Percentiles rank a stretch among this genome's conserved stretches.
phyloP scores from a whole-genome alignment of 2,113 vertebrate genomes.

The Cygnus buccinator region DNA sequence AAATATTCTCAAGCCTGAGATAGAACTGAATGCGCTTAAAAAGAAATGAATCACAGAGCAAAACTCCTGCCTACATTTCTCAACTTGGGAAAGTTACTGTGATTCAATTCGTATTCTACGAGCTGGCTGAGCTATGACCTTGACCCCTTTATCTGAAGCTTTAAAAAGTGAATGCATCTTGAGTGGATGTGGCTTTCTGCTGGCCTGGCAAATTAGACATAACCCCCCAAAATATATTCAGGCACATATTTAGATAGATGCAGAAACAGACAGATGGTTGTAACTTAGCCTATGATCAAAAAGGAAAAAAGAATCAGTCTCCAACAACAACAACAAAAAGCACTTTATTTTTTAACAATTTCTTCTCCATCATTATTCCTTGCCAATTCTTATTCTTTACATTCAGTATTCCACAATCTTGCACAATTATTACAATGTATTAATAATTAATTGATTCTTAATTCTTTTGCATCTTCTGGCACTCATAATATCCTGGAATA shows the following conservation, averaged over 20 bases:
- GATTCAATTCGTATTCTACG: slow-evolving; percentile 49
- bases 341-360: background rate
- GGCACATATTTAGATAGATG: slow-evolving; percentile 10
- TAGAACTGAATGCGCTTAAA: slow-evolving; percentile 44
- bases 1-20: slow-evolving; percentile 59
- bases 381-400: background rate
- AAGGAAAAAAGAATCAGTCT: background rate
- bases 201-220: slow-evolving; percentile 35
- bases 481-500: background rate
- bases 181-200: slow-evolving; percentile 20
- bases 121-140: slow-evolving; percentile 51
- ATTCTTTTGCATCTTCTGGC: slow-evolving; percentile 11
- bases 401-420: background rate
- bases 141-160: slow-evolving; percentile 59
- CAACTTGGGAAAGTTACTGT: slow-evolving; percentile 57
- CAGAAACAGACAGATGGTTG: slow-evolving; percentile 24
- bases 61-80: slow-evolving; percentile 55
- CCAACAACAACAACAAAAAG: background rate
- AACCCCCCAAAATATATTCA: background rate
- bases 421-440: background rate
- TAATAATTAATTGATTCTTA: slow-evolving; percentile 52
- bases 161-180: slow-evolving; percentile 43
- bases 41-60: slow-evolving; percentile 63
- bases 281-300: slow-evolving; percentile 38
- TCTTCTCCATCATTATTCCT: background rate